A percentile compares a stretch with the other conserved stretches of the same genome.
These are phyloP conservation scores for Eueremaeus valkanovi DNA, from an alignment of 2,888 invertebrate genomes.

Conservation along the genomic window DNA sequence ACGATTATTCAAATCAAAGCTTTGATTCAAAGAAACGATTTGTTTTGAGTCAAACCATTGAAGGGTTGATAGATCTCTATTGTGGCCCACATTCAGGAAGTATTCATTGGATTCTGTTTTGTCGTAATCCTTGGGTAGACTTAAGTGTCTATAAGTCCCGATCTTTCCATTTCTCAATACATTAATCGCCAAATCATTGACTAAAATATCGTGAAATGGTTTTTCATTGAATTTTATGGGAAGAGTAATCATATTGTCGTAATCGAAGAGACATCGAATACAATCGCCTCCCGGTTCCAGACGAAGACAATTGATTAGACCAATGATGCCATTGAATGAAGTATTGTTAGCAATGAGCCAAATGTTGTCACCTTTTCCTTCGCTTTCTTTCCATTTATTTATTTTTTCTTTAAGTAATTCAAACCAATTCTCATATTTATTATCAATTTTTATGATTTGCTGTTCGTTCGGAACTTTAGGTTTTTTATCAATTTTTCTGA, in stretches of 20 bases:
- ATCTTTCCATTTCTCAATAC: conserved; percentile 47
- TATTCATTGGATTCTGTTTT: conserved; percentile 63
- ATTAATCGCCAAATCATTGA: conserved; percentile 31
- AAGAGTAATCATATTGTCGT: neutral
- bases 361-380: conserved; percentile 46
- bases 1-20: neutral
- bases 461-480: neutral
- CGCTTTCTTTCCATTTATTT: neutral
- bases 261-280: conserved; percentile 39
- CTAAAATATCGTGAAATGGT: neutral
- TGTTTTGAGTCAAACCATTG: conserved; percentile 87
- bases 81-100: conserved; percentile 85
- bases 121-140: neutral
- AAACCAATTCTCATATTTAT: neutral
- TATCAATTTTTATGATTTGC: conserved; percentile 4
- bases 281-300: conserved; percentile 74
- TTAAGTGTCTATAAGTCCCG: conserved; percentile 44
- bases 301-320: conserved; percentile 84
- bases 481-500: neutral
- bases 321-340: conserved; percentile 68
- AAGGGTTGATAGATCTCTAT: conserved; percentile 88
- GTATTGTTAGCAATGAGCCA: conserved; percentile 62
- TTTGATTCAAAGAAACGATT: conserved; percentile 60
- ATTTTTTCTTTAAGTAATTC: neutral
- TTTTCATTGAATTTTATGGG: conserved; percentile 2